Evolutionary conservation across 2,113 vertebrate species (phyloP), one percentile per base, ranked within the genome.

Genomic region (Phrynosoma blainvillii): DNA sequence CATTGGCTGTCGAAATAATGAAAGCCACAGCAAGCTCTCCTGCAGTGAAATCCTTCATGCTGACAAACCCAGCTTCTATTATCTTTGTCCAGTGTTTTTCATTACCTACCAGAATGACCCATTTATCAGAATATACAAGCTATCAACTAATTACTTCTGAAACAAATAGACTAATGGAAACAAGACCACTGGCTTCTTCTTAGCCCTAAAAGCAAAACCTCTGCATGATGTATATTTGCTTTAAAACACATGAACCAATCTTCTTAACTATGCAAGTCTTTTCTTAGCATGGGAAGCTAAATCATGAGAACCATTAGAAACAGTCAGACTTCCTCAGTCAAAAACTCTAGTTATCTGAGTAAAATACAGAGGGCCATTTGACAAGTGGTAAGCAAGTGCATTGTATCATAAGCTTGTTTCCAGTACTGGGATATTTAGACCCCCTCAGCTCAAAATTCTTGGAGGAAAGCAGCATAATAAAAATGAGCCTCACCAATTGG

Each of bases 21-120:
- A 96, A 96, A 96, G 89, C 89, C 94, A 90, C 95, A 96, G 95
- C 87, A 93, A 93, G 92, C 92, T 93, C 92, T 93, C 95, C 95
- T 95, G 96, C 93, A 89, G 95, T 95, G 96, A 96, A 97, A 97
- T 96, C 92, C 82, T 93, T 91, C 95, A 94, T 92, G 95, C 96
- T 95, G 96, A 93, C 93, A 96, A 95, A 94, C 88, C 89, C 87
- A 95, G 90, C 86, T 93, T 95, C 95, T 94, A 88, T 96, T 96
- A 94, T 93, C 96, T 96, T 95, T 96, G 93, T 96, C 94, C 75
- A 32, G 13, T 91, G 79, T 94, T 95, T 93, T 79, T 92, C 52
- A 0, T 94, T 95, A 94, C 90, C 95, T 94, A 90, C 82, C 85
- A 5, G 27, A 95, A 89, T 92, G 88, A 93, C 91, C 93, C 71